Evolutionary conservation across 2,888 invertebrate species (phyloP).

Genomic region (Drosophila aldrichi): DNA sequence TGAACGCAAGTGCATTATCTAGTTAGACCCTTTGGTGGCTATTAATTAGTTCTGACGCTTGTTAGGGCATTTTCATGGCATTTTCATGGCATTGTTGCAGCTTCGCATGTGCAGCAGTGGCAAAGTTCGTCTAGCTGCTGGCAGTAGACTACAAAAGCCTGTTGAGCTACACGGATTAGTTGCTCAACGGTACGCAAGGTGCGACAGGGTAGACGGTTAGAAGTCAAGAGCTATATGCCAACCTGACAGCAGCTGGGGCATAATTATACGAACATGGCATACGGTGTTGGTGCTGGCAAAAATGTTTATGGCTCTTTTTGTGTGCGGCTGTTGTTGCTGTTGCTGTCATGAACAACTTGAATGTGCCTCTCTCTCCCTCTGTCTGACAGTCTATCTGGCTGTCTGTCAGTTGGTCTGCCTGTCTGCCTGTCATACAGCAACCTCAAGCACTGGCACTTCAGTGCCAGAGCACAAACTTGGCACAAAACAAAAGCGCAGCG

Average conservation of each 20-base stretch:
- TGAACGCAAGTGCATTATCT: conserved; percentile 17
- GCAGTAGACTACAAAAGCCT: conserved; percentile 34
- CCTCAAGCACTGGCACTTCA: conserved; percentile 74
- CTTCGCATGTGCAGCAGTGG: background rate
- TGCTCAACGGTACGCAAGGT: conserved; percentile 15
- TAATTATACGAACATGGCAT: conserved; percentile 71
- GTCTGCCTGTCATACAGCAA: conserved; percentile 28
- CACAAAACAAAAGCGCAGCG: conserved; percentile 71
- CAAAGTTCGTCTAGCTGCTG: conserved; percentile 34
- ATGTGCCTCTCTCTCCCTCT: background rate
- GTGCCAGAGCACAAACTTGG: conserved; percentile 41
- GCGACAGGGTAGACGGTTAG: conserved; percentile 13
- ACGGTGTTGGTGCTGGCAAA: conserved; percentile 42
- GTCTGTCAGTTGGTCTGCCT: background rate
- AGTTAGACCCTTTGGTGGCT: conserved; percentile 28
- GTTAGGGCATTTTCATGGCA: conserved; percentile 49
- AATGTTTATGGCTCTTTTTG: conserved; percentile 62
- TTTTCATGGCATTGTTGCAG: conserved; percentile 41
- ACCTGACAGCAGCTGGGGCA: conserved; percentile 58
- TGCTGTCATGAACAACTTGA: conserved; percentile 37
- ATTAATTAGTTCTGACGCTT: conserved; percentile 50
- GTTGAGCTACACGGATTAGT: conserved; percentile 48
- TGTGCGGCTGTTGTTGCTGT: conserved; percentile 8
- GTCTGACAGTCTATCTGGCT: conserved; percentile 4
- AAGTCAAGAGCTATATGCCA: conserved; percentile 47